These are phyloP conservation scores for Caenorhabditis elegans DNA, from an alignment of 1,140 invertebrate species.

Conservation along the genomic window WBcel235 BX284606.5:17486501-17487000, in stretches of 20 bases:
- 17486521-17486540: no score
- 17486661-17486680: no score
- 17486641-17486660: no score
- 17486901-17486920: not conserved
- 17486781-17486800: not conserved
- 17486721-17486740: not conserved
- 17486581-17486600: no score
- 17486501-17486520: no score
- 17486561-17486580: no score
- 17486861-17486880: conserved; percentile 11
- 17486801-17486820: not conserved
- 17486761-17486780: conserved; percentile 6
- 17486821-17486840: conserved; percentile 1
- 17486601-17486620: no score
- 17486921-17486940: not conserved
- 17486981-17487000: not conserved
- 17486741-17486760: conserved; percentile 22
- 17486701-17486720: no score
- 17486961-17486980: not conserved
- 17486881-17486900: conserved; percentile 9
- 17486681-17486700: no score
- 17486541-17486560: no score
- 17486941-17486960: not conserved
- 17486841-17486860: not conserved
- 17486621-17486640: no score